Conservation (phyloP, 2,888 invertebrate species). For the Stenodera caucasica region DNA sequence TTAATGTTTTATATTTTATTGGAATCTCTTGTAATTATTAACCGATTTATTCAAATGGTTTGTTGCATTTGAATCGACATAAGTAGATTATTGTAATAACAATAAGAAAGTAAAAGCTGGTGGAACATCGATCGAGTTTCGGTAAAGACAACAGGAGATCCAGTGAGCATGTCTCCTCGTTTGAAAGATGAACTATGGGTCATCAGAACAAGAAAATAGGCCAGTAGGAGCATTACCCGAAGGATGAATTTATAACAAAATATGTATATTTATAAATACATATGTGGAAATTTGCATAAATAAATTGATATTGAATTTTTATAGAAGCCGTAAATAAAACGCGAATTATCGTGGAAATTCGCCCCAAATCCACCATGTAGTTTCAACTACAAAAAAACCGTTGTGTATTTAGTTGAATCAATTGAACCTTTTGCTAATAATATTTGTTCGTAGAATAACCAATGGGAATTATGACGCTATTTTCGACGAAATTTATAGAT, state of each 20-base stretch:
- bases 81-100: neutral
- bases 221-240: conserved; percentile 12
- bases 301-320: too few relatives aligned
- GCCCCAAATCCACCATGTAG: neutral
- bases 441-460: neutral
- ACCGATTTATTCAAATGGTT: too few relatives aligned
- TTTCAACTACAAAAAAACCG: neutral
- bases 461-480: neutral
- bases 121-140: conserved; percentile 20
- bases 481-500: neutral
- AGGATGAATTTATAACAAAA: too few relatives aligned
- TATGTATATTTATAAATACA: too few relatives aligned
- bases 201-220: conserved; percentile 19
- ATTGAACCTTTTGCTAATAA: neutral
- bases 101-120: conserved; percentile 20
- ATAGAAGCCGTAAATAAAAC: too few relatives aligned
- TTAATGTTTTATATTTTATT: too few relatives aligned
- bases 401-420: neutral
- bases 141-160: conserved; percentile 12
- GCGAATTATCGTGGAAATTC: too few relatives aligned
- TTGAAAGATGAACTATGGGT: conserved; percentile 18
- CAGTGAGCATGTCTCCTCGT: conserved; percentile 19
- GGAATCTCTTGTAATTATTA: too few relatives aligned
- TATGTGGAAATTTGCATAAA: too few relatives aligned
- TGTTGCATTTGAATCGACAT: too few relatives aligned